These are phyloP conservation scores for Emys orbicularis DNA, from an alignment of 2,797 vertebrate species.

Conservation along the genomic window DNA sequence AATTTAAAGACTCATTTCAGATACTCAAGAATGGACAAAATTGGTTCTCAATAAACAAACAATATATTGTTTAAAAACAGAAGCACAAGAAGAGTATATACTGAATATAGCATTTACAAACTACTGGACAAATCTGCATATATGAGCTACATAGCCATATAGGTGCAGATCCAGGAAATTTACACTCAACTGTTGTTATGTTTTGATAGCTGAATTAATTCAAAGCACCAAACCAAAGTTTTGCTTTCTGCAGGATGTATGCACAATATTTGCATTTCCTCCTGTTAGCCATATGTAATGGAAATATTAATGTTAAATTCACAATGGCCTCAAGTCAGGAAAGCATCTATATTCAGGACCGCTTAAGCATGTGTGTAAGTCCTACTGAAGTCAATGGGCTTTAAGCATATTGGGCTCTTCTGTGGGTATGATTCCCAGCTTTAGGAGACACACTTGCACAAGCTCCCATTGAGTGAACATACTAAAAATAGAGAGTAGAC, in stretches of 20 bases:
- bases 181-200: background rate
- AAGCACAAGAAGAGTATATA: background rate
- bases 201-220: background rate
- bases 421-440: too few relatives aligned
- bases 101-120: conserved; percentile 13
- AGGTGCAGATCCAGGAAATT: background rate
- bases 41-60: background rate
- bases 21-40: background rate
- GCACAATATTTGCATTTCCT: background rate
- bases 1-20: conserved; percentile 3
- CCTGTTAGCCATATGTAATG: background rate
- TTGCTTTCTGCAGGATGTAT: background rate
- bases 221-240: background rate
- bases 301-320: background rate
- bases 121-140: background rate
- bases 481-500: too few relatives aligned
- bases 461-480: too few relatives aligned
- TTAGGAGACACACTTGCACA: too few relatives aligned
- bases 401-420: background rate
- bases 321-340: background rate
- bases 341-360: background rate
- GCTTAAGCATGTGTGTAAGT: background rate
- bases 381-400: background rate
- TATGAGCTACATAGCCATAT: background rate
- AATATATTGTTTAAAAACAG: background rate